Base-by-base conservation (phyloP, 1,140 invertebrate species). In the Nebria ingens region DNA sequence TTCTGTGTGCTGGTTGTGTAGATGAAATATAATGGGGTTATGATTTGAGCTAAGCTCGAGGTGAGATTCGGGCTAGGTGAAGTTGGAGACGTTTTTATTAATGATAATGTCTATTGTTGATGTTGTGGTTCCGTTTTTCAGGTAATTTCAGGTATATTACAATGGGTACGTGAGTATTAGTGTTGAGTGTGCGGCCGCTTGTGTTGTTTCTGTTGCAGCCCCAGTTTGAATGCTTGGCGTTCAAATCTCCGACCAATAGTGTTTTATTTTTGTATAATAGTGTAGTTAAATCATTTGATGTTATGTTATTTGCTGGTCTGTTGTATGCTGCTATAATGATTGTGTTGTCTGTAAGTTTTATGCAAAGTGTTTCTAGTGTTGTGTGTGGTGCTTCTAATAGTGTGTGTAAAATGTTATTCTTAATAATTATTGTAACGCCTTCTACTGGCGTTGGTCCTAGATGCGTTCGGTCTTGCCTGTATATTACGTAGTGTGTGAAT, bases 191-290 rank as follows among this genome's bases (percentile, higher is more conserved):
- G 34, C 11, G 38, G 1, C 62, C 62, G 54, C 57, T 66, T 15
- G 2, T 17, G 23, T 68, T 68, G 49, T 61, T 62, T n/a, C 4
- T 51, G 42, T 61, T 50, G 54, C 59, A 59, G n/a, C 61, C 62
- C 61, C 64, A 65, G 1, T 22, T 52, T 9, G 2, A 9, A 29
- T 64, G 58, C 52, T 59, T 58, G 1, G 63, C 62, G 21, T 68
- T 68, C 2, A 68, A 42, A 52, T 68, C 64, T 0, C 65, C 64
- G 4, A 66, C 53, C 0, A 65, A 20, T 19, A 68, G 11, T 11
- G 62, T 55, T 59, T 64, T 66, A 17, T 62, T 55, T 19, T 59
- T 53, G 22, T 34, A 58, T 0, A 62, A 21, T 38, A 66, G 3
- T 12, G n/a, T 42, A 9, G 61, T 21, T 52, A 64, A 13, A 11